Evolutionary conservation across 2,888 invertebrate genomes (phyloP).

Genomic region (Carcina quercana): DNA sequence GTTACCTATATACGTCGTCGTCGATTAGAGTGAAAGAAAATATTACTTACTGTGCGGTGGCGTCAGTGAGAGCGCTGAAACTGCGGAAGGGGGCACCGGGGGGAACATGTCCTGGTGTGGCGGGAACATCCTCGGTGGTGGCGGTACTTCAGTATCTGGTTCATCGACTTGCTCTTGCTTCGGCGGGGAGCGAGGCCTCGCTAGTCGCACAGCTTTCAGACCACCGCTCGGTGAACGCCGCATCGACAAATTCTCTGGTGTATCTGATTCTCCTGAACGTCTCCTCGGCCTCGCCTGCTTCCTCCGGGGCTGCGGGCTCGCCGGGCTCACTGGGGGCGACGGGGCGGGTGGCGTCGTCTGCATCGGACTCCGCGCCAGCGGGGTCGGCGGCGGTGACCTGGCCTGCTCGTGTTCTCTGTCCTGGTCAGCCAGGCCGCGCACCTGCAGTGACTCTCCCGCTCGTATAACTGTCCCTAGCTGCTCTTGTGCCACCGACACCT

Average conservation of each 20-base stretch:
- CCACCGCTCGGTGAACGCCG: constrained; percentile 65
- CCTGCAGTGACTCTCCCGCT: constrained; percentile 90
- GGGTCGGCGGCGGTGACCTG: constrained; percentile 53
- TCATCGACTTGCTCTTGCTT: constrained; percentile 55
- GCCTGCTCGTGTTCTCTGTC: constrained; percentile 57
- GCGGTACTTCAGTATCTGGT: constrained; percentile 65
- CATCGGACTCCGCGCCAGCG: constrained; percentile 61
- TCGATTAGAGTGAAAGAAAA: too few species aligned
- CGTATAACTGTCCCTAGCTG: constrained; percentile 88
- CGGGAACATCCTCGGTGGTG: constrained; percentile 71
- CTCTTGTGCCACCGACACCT: constrained; percentile 91
- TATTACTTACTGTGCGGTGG: constrained; percentile 90
- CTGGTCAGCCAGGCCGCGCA: constrained; percentile 84
- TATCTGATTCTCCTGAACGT: constrained; percentile 83
- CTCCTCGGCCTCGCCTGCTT: constrained; percentile 91
- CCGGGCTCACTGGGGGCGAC: constrained; percentile 73
- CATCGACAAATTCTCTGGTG: constrained; percentile 77
- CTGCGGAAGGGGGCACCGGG: constrained; percentile 78
- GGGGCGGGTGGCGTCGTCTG: constrained; percentile 55
- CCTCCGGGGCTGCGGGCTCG: constrained; percentile 87
- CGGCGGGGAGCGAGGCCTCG: constrained; percentile 53
- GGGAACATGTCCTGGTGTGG: constrained; percentile 81
- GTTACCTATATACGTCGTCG: too few species aligned
- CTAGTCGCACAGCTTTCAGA: constrained; percentile 55
- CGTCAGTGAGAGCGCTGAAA: constrained; percentile 84